Conservation (phyloP, 2,113 vertebrate species). For the Prunella fulvescens region DNA sequence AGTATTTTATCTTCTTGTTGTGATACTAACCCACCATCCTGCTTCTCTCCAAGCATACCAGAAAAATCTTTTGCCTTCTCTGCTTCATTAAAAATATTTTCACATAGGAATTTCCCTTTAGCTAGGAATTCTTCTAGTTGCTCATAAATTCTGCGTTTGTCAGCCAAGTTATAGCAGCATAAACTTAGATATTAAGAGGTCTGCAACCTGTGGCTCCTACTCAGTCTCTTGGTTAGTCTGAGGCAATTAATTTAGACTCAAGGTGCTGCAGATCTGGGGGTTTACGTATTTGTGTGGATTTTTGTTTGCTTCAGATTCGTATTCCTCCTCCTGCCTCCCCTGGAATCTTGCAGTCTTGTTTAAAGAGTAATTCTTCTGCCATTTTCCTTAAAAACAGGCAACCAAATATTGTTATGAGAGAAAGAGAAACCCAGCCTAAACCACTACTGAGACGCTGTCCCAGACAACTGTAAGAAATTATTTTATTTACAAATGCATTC, state of each 20-base stretch:
- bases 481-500: neutral
- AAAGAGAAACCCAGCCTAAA: neutral
- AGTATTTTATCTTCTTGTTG: neutral
- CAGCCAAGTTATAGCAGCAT: neutral
- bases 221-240: neutral
- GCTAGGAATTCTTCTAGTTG: neutral
- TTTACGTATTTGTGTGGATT: neutral
- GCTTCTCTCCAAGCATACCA: neutral
- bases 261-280: neutral
- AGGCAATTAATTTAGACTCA: neutral
- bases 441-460: neutral
- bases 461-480: neutral
- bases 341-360: neutral
- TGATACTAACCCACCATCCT: neutral
- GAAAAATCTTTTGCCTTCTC: neutral
- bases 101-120: neutral
- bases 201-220: neutral
- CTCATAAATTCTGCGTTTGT: neutral
- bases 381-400: neutral
- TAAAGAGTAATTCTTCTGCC: neutral
- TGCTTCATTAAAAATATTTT: neutral
- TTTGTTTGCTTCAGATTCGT: neutral
- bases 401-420: neutral
- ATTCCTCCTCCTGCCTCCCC: too few relatives aligned
- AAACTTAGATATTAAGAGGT: neutral